Base-by-base conservation (phyloP, 92 coral and sea anemone genomes). In the Chrysogorgia sp. region DNA sequence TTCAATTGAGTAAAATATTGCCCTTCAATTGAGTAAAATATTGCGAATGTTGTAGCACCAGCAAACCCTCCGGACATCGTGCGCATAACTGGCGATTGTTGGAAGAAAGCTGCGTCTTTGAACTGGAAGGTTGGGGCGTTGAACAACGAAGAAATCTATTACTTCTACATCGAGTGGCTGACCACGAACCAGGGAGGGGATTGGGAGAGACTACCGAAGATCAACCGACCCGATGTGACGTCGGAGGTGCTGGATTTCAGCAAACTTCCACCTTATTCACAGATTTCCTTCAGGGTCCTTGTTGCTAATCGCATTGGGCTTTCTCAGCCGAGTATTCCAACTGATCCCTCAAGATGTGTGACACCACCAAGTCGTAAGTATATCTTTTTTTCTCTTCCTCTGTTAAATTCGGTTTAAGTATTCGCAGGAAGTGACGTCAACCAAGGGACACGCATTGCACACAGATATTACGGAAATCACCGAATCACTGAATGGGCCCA, bases 51-150 rank as follows among this genome's bases (percentile, higher is more conserved):
- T 29, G 0, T 33, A 71, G 78, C 63, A 6, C 78, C 78, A 0
- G 63, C 63, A 56, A 34, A 71, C 63, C 78, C 78, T 13, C 78
- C 78, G 29, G 78, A 71, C 34, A 13, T 50, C 22, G 63, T 71
- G 20, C 7, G 21, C 8, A 22, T 71, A 5, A 0, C 0, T 1
- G 63, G 63, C n/a, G 34, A 29, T 45, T 71, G 78, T 32, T 71
- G 78, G 78, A 20, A 52, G 9, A 25, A 31, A 21, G 19, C 8
- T 1, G 78, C 78, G 3, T 0, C 4, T 29, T 40, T 71, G 7
- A 28, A 2, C 0, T 71, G 78, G 78, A 29, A 22, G 13, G 19
- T 53, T 25, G 78, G 63, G 20, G 43, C 78, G 9, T 26, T 71
- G 2, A 71, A 71, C 78, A 71, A 71, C 47, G 78, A 71, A 25